phyloP scores from a whole-genome alignment of 2,888 invertebrate species.

The Himalopsyche anomala region DNA sequence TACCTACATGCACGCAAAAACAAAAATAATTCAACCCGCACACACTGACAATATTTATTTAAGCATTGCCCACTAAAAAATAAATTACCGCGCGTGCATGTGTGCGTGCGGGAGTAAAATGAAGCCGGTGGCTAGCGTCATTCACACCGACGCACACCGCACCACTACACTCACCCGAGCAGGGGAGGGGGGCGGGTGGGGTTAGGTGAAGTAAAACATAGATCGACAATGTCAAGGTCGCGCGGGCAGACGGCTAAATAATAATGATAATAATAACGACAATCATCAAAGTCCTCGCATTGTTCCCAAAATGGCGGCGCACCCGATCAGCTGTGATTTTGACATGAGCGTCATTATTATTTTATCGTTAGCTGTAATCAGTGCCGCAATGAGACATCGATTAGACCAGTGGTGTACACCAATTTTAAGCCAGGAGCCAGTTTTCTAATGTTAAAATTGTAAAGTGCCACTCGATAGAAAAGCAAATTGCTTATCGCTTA shows the following conservation, averaged over 20 bases:
- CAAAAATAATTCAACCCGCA: neutral
- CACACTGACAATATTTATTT: neutral
- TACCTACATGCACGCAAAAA: neutral
- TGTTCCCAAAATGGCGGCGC: conserved; percentile 10
- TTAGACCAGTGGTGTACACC: too few relatives aligned
- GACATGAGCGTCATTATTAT: neutral
- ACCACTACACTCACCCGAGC: neutral
- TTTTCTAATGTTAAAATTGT: too few relatives aligned
- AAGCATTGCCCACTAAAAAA: neutral
- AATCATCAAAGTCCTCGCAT: neutral
- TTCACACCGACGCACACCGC: neutral
- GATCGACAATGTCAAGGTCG: conserved; percentile 44
- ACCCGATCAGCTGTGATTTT: conserved; percentile 2
- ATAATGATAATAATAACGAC: neutral
- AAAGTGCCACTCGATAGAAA: too few relatives aligned
- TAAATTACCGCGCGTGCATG: neutral
- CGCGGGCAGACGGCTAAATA: conserved; percentile 14
- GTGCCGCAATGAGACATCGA: too few relatives aligned
- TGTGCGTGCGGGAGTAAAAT: neutral
- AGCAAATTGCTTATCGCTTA: too few relatives aligned
- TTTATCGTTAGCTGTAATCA: neutral
- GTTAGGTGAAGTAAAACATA: neutral
- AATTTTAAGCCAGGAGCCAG: too few relatives aligned
- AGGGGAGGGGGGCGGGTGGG: neutral
- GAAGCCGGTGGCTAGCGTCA: neutral